Evolutionary conservation across 2,797 vertebrate genomes (phyloP).

Genomic region (Labeo calbasu): DNA sequence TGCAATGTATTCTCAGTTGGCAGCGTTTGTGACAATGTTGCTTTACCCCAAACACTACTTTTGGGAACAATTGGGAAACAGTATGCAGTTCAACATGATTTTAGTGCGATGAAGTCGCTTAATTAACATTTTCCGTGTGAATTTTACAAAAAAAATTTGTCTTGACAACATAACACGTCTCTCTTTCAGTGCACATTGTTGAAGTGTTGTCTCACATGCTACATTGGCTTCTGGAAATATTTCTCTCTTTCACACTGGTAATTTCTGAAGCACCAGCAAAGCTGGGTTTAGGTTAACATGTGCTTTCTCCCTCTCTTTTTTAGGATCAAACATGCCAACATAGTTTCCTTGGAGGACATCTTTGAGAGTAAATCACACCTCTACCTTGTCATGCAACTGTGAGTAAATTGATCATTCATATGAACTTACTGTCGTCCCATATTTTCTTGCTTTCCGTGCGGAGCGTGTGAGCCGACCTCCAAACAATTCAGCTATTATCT

Average conservation of each 20-base stretch:
- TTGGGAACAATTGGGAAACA: neutral
- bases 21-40: neutral
- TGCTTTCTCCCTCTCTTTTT: constrained; percentile 56
- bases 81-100: neutral
- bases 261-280: neutral
- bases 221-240: constrained; percentile 1
- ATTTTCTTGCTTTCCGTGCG: constrained; percentile 15
- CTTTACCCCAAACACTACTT: neutral
- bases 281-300: neutral
- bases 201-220: neutral
- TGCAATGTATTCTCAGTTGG: neutral
- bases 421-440: neutral
- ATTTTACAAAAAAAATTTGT: no score
- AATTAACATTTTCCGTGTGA: no score
- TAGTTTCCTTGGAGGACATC: constrained; percentile 96
- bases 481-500: constrained; percentile 47
- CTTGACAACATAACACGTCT: no score
- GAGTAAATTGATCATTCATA: constrained; percentile 81
- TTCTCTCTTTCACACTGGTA: neutral
- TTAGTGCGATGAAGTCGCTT: neutral
- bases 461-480: neutral
- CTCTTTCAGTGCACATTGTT: neutral
- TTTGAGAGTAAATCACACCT: constrained; percentile 95
- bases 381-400: constrained; percentile 99
- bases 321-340: constrained; percentile 97